Evolutionary conservation across 1,140 invertebrate genomes (phyloP).

Genomic region (Pinna nobilis): DNA sequence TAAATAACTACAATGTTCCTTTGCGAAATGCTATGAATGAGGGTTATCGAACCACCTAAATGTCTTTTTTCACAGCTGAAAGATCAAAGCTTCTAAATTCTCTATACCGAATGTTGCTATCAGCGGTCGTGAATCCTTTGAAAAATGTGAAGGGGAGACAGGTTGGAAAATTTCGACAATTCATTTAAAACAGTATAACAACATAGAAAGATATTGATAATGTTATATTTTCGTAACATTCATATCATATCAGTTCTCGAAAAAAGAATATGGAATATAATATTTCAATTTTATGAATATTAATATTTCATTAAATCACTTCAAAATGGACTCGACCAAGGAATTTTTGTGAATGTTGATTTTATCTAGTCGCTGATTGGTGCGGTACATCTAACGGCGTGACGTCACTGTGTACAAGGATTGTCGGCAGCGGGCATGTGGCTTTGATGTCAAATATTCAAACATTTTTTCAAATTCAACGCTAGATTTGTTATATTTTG

Average conservation of each 20-base stretch:
- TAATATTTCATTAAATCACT: neutral
- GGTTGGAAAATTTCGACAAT: neutral
- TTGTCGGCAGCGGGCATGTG: constrained; percentile 66
- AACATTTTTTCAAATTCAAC: constrained; percentile 32
- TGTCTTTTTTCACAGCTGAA: too few species aligned
- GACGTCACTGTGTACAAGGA: constrained; percentile 60
- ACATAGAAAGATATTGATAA: neutral
- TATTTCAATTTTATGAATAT: too few species aligned
- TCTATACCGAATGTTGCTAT: constrained; percentile 47
- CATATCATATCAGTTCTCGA: too few species aligned
- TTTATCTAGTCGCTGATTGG: constrained; percentile 64
- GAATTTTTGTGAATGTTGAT: constrained; percentile 63
- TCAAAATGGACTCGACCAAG: constrained; percentile 44
- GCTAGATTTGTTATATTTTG: neutral
- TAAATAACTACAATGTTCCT: constrained; percentile 18
- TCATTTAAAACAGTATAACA: neutral
- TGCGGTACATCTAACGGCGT: constrained; percentile 61
- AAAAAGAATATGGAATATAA: too few species aligned
- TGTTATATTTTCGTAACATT: neutral
- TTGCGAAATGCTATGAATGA: constrained; percentile 9
- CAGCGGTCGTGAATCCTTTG: constrained; percentile 41
- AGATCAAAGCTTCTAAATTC: constrained; percentile 34
- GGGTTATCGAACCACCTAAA: constrained; percentile 9
- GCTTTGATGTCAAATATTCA: constrained; percentile 63
- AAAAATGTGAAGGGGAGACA: constrained; percentile 27